Percentiles rank a stretch among this genome's conserved stretches.
Evolutionary conservation across 2,113 vertebrate species (phyloP).

Genomic region (Ceuthmochares aereus): DNA sequence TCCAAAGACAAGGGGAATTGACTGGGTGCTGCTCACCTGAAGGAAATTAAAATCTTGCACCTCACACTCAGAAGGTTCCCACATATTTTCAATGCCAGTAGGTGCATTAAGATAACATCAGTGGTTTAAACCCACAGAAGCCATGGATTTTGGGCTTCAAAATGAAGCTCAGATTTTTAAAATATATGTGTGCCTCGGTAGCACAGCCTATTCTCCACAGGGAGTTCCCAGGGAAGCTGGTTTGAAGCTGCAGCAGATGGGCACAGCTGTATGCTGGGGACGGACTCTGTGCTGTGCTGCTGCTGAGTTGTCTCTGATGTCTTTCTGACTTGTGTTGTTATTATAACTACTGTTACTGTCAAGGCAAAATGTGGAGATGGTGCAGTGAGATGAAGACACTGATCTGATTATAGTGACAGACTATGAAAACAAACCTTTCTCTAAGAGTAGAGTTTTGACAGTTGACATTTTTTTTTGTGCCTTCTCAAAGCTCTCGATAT

Average conservation of each 20-base stretch:
- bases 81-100: background rate
- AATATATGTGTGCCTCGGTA: background rate
- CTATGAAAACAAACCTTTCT: constrained; percentile 27
- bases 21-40: background rate
- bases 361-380: background rate
- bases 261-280: background rate
- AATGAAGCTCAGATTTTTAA: background rate
- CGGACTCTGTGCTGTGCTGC: background rate
- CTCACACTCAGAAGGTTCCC: background rate
- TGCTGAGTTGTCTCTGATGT: background rate
- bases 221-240: background rate
- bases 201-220: rapidly evolving
- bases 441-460: background rate
- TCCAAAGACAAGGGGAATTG: background rate
- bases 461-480: background rate
- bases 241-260: background rate
- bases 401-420: background rate
- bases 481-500: background rate
- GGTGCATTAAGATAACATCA: background rate
- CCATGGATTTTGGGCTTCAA: background rate
- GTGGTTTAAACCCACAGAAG: background rate
- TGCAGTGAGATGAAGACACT: background rate
- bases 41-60: background rate
- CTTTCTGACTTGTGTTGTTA: background rate
- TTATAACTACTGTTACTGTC: background rate